Percentiles rank a stretch among this genome's conserved stretches.
Conservation (phyloP, 2,797 vertebrate species). For the Calcarius lapponicus region DNA sequence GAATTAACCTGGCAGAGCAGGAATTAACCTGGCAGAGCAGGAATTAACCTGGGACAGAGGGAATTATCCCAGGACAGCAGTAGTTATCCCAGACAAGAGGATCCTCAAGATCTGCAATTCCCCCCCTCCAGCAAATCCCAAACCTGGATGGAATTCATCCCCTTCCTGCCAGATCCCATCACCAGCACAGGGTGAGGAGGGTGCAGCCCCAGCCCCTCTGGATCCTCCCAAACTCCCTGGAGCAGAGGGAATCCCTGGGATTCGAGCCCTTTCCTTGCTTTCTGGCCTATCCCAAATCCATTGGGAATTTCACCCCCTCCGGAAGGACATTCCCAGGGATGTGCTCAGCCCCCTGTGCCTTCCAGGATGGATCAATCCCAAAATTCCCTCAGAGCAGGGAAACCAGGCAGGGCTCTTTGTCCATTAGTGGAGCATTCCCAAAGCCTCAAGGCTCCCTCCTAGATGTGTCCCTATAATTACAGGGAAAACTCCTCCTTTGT, state of each 20-base stretch:
- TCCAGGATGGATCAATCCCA: background rate
- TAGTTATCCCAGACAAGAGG: slow-evolving; percentile 77
- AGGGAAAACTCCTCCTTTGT: rapidly evolving
- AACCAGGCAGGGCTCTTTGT: rapidly evolving
- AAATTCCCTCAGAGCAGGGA: background rate
- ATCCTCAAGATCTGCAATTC: background rate
- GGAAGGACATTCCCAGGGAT: rapidly evolving
- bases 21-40: rapidly evolving
- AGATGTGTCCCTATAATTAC: background rate
- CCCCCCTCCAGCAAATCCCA: background rate
- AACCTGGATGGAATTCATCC: background rate
- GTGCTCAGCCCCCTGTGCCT: rapidly evolving
- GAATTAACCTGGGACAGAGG: rapidly evolving
- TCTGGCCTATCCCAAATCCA: rapidly evolving
- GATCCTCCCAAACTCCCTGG: background rate
- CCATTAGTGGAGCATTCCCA: background rate
- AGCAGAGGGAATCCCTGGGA: background rate
- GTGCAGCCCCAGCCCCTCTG: background rate
- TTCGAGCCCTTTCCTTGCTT: background rate
- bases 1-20: rapidly evolving
- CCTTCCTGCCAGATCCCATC: background rate
- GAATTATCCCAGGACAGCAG: slow-evolving; percentile 2
- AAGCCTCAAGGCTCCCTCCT: background rate
- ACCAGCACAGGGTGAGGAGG: rapidly evolving
- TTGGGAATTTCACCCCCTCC: background rate